These are phyloP conservation scores for Oreortyx pictus DNA, from an alignment of 2,797 vertebrate genomes.

Conservation along the genomic window DNA sequence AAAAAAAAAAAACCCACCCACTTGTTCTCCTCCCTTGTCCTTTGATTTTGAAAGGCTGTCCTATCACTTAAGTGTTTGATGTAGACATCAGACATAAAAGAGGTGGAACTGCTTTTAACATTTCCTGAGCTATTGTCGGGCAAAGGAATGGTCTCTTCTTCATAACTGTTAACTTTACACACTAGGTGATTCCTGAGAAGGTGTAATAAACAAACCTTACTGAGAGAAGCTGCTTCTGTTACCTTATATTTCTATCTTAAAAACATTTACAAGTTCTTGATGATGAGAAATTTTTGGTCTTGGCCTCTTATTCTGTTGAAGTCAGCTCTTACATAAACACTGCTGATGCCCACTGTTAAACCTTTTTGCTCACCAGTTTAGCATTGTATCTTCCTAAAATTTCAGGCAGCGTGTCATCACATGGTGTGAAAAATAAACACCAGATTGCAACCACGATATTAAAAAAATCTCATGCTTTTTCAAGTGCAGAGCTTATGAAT, in stretches of 20 bases:
- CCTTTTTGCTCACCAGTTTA: constrained; percentile 38
- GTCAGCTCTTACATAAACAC: constrained; percentile 13
- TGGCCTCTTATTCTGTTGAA: background rate
- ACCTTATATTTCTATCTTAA: constrained; percentile 13
- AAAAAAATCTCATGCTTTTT: background rate
- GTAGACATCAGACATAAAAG: constrained; percentile 61
- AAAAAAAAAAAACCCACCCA: constrained; percentile 18
- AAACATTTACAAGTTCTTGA: constrained; percentile 18
- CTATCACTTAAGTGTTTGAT: constrained; percentile 54
- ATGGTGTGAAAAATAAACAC: constrained; percentile 68
- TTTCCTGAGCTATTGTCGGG: constrained; percentile 36
- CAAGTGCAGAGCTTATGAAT: constrained; percentile 30
- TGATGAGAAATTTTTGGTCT: constrained; percentile 1
- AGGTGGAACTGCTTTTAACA: constrained; percentile 49
- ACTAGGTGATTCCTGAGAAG: constrained; percentile 24
- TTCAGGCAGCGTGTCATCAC: constrained; percentile 52
- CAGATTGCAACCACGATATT: constrained; percentile 65
- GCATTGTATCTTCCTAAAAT: constrained; percentile 48
- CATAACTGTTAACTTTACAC: background rate
- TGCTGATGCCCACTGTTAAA: constrained; percentile 42
- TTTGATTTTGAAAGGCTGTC: constrained; percentile 70
- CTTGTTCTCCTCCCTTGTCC: constrained; percentile 57
- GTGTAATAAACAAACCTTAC: constrained; percentile 34
- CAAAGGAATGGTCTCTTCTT: constrained; percentile 21
- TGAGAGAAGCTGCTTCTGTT: constrained; percentile 18